Evolutionary conservation across 2,797 vertebrate genomes (phyloP).

Genomic region (Fundulus diaphanus): DNA sequence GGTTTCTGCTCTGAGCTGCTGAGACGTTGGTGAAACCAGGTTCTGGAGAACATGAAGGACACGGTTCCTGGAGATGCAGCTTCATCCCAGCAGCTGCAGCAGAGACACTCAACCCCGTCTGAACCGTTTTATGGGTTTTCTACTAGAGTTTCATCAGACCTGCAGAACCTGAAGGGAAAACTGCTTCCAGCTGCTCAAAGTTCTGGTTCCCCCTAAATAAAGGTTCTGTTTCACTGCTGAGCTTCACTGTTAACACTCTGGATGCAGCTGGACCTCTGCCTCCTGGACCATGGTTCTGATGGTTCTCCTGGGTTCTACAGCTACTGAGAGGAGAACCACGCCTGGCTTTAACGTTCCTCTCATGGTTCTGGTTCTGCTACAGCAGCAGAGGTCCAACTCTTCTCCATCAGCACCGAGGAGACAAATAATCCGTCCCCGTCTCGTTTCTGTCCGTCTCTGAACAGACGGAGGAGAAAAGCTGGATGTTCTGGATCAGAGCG

Average conservation of each 20-base stretch:
- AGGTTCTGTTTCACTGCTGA: neutral
- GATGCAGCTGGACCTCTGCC: neutral
- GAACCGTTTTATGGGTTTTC: neutral
- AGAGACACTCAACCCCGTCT: neutral
- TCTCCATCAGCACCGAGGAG: neutral
- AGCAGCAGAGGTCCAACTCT: neutral
- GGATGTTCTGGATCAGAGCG: too few relatives aligned
- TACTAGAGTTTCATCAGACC: neutral
- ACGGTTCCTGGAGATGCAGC: neutral
- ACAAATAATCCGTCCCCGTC: neutral
- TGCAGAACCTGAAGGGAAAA: neutral
- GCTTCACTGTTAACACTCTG: neutral
- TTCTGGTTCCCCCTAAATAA: neutral
- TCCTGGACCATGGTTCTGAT: neutral
- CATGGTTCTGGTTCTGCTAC: neutral
- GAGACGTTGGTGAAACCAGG: neutral
- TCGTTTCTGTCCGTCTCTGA: too few relatives aligned
- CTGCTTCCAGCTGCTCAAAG: neutral
- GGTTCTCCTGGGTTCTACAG: neutral
- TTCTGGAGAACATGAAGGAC: neutral
- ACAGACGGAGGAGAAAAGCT: too few relatives aligned
- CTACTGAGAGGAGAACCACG: neutral
- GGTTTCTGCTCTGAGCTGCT: neutral
- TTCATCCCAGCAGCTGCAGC: neutral
- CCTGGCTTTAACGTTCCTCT: neutral